These are phyloP conservation scores for Drosophila subsilvestris DNA, from an alignment of 2,888 invertebrate genomes.

Conservation along the genomic window DNA sequence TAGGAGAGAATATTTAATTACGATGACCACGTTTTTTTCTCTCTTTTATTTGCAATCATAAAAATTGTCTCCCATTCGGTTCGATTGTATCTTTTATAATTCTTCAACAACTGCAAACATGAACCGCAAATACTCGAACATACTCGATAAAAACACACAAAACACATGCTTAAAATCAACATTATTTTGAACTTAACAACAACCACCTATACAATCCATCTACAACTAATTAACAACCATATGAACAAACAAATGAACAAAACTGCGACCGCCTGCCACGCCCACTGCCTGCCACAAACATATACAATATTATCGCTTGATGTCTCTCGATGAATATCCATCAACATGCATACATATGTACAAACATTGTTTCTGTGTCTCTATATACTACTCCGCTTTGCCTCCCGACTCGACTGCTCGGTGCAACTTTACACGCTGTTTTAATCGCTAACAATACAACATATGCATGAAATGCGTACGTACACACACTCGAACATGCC, in stretches of 20 bases:
- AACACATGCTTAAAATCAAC: not conserved
- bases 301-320: constrained; percentile 2
- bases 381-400: constrained; percentile 64
- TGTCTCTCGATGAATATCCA: constrained; percentile 1
- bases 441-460: constrained; percentile 40
- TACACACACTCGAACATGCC: constrained; percentile 34
- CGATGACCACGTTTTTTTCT: constrained; percentile 18
- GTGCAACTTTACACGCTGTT: constrained; percentile 55
- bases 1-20: constrained; percentile 4
- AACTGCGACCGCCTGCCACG: not conserved
- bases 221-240: constrained; percentile 26
- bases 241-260: constrained; percentile 38
- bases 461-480: constrained; percentile 28
- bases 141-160: not conserved
- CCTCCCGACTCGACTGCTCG: constrained; percentile 14
- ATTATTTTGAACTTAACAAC: constrained; percentile 13
- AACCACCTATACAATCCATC: constrained; percentile 29
- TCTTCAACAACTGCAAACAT: constrained; percentile 2
- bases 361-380: constrained; percentile 45
- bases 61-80: not conserved
- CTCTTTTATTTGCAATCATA: constrained; percentile 13
- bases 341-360: no score
- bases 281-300: not conserved
- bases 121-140: constrained; percentile 5
- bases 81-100: not conserved